phyloP scores from a whole-genome alignment of 2,113 vertebrate genomes.

The Diphyllodes magnificus region DNA sequence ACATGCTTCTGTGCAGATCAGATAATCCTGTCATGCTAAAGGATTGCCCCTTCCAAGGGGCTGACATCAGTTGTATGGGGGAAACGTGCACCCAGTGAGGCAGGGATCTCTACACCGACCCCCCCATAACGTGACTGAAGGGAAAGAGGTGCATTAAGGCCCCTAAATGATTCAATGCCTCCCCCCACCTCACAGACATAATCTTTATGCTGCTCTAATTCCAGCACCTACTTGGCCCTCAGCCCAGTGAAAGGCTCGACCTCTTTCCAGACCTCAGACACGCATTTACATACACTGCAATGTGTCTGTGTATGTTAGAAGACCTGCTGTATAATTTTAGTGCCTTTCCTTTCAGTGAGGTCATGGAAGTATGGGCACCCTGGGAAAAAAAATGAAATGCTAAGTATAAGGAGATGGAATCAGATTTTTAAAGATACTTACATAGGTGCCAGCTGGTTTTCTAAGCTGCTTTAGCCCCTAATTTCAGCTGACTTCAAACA shows the following conservation, averaged over 20 bases:
- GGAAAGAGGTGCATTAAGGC: not conserved
- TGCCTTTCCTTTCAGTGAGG: not conserved
- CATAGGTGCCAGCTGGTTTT: not conserved
- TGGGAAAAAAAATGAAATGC: not conserved
- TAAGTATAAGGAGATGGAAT: not conserved
- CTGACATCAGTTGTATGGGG: not conserved
- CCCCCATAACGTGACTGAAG: rapidly evolving
- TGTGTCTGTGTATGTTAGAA: not conserved
- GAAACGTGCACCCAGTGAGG: not conserved
- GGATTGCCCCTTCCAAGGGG: not conserved
- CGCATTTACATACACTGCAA: conserved; percentile 4
- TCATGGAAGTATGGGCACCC: not conserved
- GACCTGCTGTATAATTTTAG: not conserved
- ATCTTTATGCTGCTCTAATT: conserved; percentile 18
- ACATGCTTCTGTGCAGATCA: not conserved
- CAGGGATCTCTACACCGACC: not conserved
- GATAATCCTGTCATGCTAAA: not conserved
- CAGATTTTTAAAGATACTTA: conserved; percentile 15
- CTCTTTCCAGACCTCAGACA: conserved; percentile 4
- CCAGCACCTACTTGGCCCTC: conserved; percentile 14
- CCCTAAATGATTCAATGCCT: not conserved
- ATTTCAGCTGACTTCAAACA: conserved; percentile 34
- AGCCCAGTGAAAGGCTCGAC: not conserved
- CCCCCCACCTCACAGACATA: not conserved
- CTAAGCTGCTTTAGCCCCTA: not conserved